These are phyloP conservation scores for Pristionchus mayeri DNA, from an alignment of 2,888 invertebrate species.

Conservation along the genomic window DNA sequence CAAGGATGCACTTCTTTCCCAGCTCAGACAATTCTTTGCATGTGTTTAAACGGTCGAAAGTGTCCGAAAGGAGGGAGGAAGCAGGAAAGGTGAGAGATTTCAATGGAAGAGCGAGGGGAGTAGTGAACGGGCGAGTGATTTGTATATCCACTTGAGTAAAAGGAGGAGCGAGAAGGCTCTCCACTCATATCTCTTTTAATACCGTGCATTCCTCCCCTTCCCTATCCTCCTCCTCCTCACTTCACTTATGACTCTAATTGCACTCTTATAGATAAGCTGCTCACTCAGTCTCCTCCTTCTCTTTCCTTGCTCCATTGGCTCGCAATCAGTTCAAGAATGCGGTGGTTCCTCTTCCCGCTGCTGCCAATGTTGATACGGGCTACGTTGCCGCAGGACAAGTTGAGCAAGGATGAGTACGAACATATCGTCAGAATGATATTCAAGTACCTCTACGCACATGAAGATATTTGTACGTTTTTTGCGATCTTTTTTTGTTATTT, in stretches of 20 bases:
- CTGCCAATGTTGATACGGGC: neutral
- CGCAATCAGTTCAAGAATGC: constrained; percentile 11
- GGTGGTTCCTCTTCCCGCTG: constrained; percentile 1
- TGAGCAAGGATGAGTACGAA: constrained; percentile 27
- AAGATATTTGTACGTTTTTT: constrained; percentile 44
- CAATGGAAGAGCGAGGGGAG: constrained; percentile 17
- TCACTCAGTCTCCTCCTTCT: constrained; percentile 20
- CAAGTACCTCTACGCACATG: constrained; percentile 48
- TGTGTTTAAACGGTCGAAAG: constrained; percentile 36
- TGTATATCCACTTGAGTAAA: constrained; percentile 46
- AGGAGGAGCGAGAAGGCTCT: constrained; percentile 33
- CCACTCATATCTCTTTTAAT: constrained; percentile 36
- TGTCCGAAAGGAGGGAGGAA: constrained; percentile 9
- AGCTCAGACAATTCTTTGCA: constrained; percentile 22
- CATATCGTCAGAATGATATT: constrained; percentile 14
- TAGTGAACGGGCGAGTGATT: constrained; percentile 43
- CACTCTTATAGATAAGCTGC: constrained; percentile 46
- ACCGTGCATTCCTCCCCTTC: neutral
- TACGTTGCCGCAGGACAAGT: neutral
- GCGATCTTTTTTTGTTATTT: too few relatives aligned
- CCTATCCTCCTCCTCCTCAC: neutral
- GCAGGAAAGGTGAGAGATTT: constrained; percentile 10
- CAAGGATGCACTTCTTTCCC: constrained; percentile 14
- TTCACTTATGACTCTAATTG: constrained; percentile 46
- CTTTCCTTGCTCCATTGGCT: constrained; percentile 10